A percentile compares a stretch with the other conserved stretches of the same genome.
Conservation (phyloP, 2,888 invertebrate species). For the Callinectes sapidus region DNA sequence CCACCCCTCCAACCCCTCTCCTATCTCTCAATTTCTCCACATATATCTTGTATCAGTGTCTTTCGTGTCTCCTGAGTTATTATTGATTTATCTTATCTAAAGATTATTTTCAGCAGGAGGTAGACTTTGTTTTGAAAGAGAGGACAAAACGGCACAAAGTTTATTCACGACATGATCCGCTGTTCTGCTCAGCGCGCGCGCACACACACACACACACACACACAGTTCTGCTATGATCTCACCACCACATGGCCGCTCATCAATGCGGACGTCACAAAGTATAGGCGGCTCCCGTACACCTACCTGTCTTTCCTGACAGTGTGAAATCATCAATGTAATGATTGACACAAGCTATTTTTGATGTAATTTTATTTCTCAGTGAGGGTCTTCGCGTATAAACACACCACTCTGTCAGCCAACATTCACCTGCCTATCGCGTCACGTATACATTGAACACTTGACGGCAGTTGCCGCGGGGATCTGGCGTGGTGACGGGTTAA, state of each 20-base stretch:
- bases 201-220: too few species aligned
- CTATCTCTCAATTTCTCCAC: neutral
- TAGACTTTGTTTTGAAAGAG: neutral
- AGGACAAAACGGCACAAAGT: neutral
- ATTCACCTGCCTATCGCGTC: conserved; percentile 22
- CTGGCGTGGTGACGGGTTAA: conserved; percentile 12
- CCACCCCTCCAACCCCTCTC: neutral
- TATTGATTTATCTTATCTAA: neutral
- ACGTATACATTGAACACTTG: conserved; percentile 24
- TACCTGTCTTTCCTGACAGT: neutral
- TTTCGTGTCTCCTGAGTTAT: neutral
- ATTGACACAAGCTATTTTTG: neutral
- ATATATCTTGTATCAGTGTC: neutral
- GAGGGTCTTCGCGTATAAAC: conserved; percentile 24
- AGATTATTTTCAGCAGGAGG: neutral
- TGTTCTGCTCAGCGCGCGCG: too few species aligned
- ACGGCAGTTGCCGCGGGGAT: neutral
- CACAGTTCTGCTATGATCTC: neutral
- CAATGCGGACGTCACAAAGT: neutral
- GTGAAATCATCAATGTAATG: neutral
- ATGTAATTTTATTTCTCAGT: conserved; percentile 6
- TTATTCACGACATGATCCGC: neutral
- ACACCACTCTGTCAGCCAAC: conserved; percentile 24
- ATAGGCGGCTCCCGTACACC: neutral
- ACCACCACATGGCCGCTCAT: neutral